Base-by-base conservation (phyloP, 2,113 vertebrate species). In the Tauraco erythrolophus region DNA sequence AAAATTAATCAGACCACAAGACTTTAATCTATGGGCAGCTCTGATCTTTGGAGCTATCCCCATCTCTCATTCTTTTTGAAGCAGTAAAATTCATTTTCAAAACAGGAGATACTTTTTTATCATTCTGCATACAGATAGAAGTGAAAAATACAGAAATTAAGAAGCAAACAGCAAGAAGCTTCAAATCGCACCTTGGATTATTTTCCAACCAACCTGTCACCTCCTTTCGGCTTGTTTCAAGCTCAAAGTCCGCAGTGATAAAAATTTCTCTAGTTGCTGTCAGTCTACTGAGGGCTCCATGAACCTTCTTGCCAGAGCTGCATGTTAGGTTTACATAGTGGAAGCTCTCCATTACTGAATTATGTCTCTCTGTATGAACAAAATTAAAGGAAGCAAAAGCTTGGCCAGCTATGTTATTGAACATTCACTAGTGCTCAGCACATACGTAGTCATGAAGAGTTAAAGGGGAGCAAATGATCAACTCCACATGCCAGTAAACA, bases 161-260 rank as follows among this genome's bases (percentile, higher is more conserved):
- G 77, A 11, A 96, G 93, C 69, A 96, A 92, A 90, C 0, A 4
- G 94, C 87, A 94, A 98, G 93, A 97, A 98, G 94, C 97, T 96
- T 97, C 95, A 81, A 95, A 94, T 72, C 75, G 48, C 58, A 79
- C 94, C 91, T 94, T 66, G 90, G 78, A 88, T 97, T 91, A 91
- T 91, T 97, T 97, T 97, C 97, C 98, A 98, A 99, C 99, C 99
- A 99, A 99, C 99, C 99, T 99, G 99, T 99, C 98, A 99, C 99
- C 99, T 99, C 99, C 99, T 99, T 99, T 98, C 96, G 98, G 98
- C 98, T 99, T 94, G 98, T 98, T 94, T 99, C 99, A 97, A 99
- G 98, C 98, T 99, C 99, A 98, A 99, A 99, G 98, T 99, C 99
- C 84, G 98, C 99, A 61, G 98, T 99, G 97, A 99, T 98, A 88